Conservation (phyloP, 1,140 invertebrate species). For the Euura lappo region DNA sequence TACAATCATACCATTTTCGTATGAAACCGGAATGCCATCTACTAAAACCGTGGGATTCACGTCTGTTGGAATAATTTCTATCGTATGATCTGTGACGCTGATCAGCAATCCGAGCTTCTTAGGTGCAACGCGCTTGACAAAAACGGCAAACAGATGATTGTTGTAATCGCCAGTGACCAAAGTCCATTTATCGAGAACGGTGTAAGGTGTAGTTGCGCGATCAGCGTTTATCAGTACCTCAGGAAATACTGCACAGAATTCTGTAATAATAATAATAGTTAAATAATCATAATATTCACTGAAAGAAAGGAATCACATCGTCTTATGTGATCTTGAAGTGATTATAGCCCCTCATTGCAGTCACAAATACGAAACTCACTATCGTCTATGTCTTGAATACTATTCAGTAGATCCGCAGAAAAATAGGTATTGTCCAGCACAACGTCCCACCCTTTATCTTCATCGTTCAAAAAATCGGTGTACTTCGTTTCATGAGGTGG, state of each 20-base stretch:
- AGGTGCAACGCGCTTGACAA: constrained; percentile 29
- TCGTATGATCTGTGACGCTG: constrained; percentile 19
- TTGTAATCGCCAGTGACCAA: constrained; percentile 37
- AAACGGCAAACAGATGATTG: constrained; percentile 31
- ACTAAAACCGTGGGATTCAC: constrained; percentile 21
- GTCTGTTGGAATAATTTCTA: constrained; percentile 32
- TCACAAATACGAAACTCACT: no score
- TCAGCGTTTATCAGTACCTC: constrained; percentile 30
- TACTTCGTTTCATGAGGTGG: constrained; percentile 33
- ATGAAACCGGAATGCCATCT: constrained; percentile 27
- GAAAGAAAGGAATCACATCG: neutral
- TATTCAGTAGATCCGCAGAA: constrained; percentile 11
- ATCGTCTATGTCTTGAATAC: constrained; percentile 12
- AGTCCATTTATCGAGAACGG: constrained; percentile 36
- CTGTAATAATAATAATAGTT: constrained; percentile 22
- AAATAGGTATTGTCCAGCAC: constrained; percentile 40
- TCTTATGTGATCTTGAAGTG: constrained; percentile 8
- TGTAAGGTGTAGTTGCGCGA: constrained; percentile 27
- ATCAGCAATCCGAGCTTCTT: constrained; percentile 34
- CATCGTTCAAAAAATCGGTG: constrained; percentile 28
- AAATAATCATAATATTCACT: neutral
- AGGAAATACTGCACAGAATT: constrained; percentile 37
- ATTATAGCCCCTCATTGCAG: no score
- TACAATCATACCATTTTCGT: constrained; percentile 29
- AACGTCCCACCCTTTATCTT: constrained; percentile 26